phyloP scores from a whole-genome alignment of 1,140 invertebrate genomes.

The Scaptomyza graminum region DNA sequence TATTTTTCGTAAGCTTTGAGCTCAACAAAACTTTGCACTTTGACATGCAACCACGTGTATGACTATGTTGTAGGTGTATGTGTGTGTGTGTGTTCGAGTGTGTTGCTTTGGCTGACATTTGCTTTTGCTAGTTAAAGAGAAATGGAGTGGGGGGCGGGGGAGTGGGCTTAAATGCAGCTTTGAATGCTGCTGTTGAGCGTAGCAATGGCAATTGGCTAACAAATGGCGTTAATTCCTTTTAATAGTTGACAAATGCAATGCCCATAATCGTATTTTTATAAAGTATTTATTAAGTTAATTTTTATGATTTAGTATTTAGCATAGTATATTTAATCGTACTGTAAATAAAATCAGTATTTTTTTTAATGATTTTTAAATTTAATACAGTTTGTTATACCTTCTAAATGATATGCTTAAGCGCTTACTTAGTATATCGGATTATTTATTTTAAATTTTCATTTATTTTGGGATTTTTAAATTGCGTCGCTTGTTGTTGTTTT shows the following conservation, averaged over 20 bases:
- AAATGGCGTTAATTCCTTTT: slow-evolving; percentile 47
- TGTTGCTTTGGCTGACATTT: slow-evolving; percentile 42
- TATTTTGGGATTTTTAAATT: slow-evolving; percentile 16
- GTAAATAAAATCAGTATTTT: no score
- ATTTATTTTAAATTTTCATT: neutral
- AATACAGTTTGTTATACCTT: no score
- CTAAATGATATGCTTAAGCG: no score
- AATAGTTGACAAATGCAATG: slow-evolving; percentile 40
- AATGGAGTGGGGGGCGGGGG: neutral
- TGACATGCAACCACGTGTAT: slow-evolving; percentile 76
- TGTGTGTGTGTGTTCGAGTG: slow-evolving; percentile 19
- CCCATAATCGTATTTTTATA: no score
- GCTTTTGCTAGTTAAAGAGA: slow-evolving; percentile 6
- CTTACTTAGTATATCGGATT: neutral
- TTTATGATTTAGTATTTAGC: no score
- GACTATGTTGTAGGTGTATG: slow-evolving; percentile 32
- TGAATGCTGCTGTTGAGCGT: slow-evolving; percentile 13
- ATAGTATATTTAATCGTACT: no score
- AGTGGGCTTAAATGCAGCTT: slow-evolving; percentile 1
- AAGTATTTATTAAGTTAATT: no score
- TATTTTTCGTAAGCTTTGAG: slow-evolving; percentile 47
- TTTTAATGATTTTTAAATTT: neutral
- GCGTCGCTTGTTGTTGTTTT: neutral
- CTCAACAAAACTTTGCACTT: slow-evolving; percentile 73
- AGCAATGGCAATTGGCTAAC: slow-evolving; percentile 35